Evolutionary conservation across 1,140 invertebrate species (phyloP), one percentile per base, ranked within the genome.

Genomic region (Sipha flava): DNA sequence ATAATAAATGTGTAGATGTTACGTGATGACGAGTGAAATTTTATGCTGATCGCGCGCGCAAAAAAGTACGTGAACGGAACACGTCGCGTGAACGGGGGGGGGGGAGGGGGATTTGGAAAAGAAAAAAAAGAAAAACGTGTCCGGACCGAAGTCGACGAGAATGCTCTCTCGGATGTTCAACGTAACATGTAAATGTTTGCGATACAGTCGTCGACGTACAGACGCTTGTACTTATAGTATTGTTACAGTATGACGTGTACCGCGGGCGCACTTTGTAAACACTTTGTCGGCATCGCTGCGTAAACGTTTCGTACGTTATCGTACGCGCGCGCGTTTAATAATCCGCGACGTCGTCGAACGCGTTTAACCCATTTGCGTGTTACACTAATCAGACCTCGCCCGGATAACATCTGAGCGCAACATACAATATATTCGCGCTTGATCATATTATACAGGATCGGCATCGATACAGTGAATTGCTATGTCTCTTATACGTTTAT

Each of bases 371-470:
- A 75, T 37, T 75, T 75, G 49, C 72, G 45, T 75, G 72, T 75
- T 75, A 75, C 72, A 52, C 72, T 75, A 75, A 75, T 75, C 47
- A 75, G 45, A 47, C 68, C 43, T 34, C 68, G 29, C 68, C 68
- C 68, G 68, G 40, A 66, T 40, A 66, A 12, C 47, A 14, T 54
- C 21, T 5, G 18, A 23, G 26, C 7, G n/a, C n/a, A n/a, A n/a
- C n/a, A n/a, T n/a, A n/a, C n/a, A n/a, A n/a, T n/a, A n/a, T n/a
- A n/a, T n/a, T n/a, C n/a, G n/a, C n/a, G n/a, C n/a, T n/a, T n/a
- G n/a, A n/a, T n/a, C n/a, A n/a, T n/a, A n/a, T n/a, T n/a, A n/a
- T n/a, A n/a, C n/a, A n/a, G 43, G 37, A 45, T 45, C 23, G 26
- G 43, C 66, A 49, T 72, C 23, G 43, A 45, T 16, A n/a, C n/a